Evolutionary conservation across 2,113 vertebrate species (phyloP).

Genomic region (Desmodus rotundus): DNA sequence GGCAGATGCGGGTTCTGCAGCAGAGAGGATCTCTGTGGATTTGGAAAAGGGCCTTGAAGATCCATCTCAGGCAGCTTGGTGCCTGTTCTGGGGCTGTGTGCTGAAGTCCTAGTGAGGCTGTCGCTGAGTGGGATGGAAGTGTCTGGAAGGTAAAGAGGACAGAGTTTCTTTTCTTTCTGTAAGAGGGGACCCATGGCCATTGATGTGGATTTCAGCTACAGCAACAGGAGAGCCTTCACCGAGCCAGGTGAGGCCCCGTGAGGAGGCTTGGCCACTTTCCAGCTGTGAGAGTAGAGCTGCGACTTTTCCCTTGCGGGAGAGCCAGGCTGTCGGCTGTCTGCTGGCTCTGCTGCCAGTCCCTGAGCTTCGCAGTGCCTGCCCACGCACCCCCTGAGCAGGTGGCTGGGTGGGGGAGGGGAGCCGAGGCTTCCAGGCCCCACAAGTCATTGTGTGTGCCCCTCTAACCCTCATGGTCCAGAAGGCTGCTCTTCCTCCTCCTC

Average conservation of each 20-base stretch:
- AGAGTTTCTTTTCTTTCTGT: not conserved
- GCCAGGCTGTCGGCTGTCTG: not conserved
- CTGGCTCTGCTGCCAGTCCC: not conserved
- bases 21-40: not conserved
- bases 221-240: not conserved
- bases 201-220: rapidly evolving
- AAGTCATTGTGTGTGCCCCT: not conserved
- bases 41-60: not conserved
- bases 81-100: not conserved
- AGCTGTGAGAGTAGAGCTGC: not conserved
- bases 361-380: not conserved
- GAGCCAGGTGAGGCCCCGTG: not conserved
- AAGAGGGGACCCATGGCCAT: not conserved
- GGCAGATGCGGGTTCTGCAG: not conserved
- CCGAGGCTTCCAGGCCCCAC: not conserved
- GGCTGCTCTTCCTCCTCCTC: not conserved
- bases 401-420: not conserved
- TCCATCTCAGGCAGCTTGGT: not conserved
- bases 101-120: not conserved
- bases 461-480: rapidly evolving
- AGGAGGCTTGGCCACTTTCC: not conserved
- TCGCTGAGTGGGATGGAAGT: not conserved
- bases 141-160: not conserved
- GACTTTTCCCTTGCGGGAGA: not conserved
- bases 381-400: constrained; percentile 44